Percentiles rank a stretch among this genome's conserved stretches.
Conservation (phyloP, 1,140 invertebrate species). For the Idris sp. region DNA sequence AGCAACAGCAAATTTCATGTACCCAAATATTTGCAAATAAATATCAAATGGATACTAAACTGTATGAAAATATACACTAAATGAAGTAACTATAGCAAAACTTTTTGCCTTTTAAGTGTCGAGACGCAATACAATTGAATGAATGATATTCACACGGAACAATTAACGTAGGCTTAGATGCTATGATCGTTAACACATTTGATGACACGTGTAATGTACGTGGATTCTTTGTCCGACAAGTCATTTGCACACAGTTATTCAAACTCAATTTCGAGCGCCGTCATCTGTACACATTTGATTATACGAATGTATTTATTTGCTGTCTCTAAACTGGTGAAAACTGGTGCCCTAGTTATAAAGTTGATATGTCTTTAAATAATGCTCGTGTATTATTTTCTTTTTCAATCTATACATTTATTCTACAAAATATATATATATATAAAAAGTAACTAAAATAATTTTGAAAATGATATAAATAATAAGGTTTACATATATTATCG, state of each 20-base stretch:
- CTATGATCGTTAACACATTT: conserved; percentile 30
- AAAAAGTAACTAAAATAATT: too few species aligned
- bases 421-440: too few species aligned
- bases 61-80: conserved; percentile 2
- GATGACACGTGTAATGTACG: conserved; percentile 30
- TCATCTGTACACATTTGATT: conserved; percentile 4
- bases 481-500: too few species aligned
- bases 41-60: neutral
- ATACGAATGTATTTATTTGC: conserved; percentile 2
- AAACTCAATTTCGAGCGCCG: conserved; percentile 8
- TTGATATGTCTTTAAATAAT: too few species aligned
- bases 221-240: conserved; percentile 23
- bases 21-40: too few species aligned
- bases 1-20: too few species aligned
- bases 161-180: conserved; percentile 22
- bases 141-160: conserved; percentile 6
- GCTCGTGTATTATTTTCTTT: too few species aligned
- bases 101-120: conserved; percentile 9
- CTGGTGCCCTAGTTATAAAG: too few species aligned
- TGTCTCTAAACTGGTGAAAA: conserved; percentile 3
- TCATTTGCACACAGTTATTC: conserved; percentile 14
- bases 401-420: too few species aligned
- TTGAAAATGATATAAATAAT: too few species aligned
- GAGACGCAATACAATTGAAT: conserved; percentile 13
- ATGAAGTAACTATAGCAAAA: too few species aligned